Conservation (phyloP, 2,113 vertebrate species). For the Fregetta grallaria region DNA sequence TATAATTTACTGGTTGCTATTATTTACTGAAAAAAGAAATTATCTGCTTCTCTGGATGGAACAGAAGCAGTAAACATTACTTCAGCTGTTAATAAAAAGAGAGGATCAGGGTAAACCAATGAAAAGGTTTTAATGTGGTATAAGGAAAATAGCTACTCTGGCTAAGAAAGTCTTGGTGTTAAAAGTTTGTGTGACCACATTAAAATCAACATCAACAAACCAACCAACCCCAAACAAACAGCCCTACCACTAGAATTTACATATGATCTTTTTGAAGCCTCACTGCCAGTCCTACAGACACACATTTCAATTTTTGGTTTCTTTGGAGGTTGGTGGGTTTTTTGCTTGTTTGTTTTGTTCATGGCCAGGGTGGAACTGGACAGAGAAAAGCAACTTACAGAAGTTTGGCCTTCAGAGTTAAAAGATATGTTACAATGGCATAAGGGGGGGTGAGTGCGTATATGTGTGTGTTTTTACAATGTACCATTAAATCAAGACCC, state of each 20-base stretch:
- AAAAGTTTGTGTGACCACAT: background rate
- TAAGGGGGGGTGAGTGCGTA: rapidly evolving
- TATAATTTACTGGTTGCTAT: background rate
- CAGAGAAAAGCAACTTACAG: background rate
- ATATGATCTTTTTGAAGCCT: background rate
- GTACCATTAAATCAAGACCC: background rate
- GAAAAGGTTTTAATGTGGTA: background rate
- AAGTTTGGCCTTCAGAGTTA: background rate
- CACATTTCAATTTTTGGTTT: background rate
- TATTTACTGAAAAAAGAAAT: background rate
- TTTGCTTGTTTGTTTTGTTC: background rate
- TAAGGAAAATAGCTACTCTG: background rate
- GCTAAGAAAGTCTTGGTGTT: background rate
- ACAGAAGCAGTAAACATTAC: background rate
- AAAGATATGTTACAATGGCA: background rate
- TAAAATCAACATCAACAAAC: background rate
- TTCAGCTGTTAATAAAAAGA: background rate
- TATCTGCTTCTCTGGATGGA: background rate
- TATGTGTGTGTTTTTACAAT: background rate
- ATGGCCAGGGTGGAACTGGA: background rate
- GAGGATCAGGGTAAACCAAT: background rate
- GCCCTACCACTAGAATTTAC: background rate
- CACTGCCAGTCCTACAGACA: background rate
- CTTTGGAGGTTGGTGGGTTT: background rate
- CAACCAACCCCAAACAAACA: background rate